Evolutionary conservation across 2,113 vertebrate species (phyloP), one percentile per base, ranked within the genome.

Genomic region (Dinomys branickii): DNA sequence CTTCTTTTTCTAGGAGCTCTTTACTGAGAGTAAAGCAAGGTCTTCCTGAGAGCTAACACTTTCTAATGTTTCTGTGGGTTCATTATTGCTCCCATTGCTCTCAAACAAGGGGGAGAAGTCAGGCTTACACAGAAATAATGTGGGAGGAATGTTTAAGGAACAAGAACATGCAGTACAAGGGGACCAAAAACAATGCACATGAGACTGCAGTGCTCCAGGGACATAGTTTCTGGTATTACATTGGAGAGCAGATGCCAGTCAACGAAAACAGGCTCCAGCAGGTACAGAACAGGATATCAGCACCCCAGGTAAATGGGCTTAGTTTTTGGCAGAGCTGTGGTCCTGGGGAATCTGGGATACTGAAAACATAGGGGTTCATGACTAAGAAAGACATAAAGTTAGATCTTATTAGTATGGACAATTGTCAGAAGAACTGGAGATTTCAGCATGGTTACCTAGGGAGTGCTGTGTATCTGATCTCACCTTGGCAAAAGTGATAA

Each of bases 21-120:
- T 85, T 92, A 85, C 93, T 73, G 77, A 94, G 80, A 85, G 7
- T 22, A 50, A 94, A 91, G 89, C 52, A 38, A 95, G 50, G 22
- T 35, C 84, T 93, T 38, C 65, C 44, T 41, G 78, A 85, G n/a
- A 94, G 87, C 56, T 78, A 83, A 69, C 1, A 33, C 1, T 78
- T 88, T 85, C 54, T 94, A n/a, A 88, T 84, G 90, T 83, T 94
- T 91, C 38, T 91, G 0, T 61, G 38, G 50, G 78, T 6, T 10
- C 44, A 13, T 52, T 44, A 4, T 71, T 63, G 2, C 26, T 73
- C n/a, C 33, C 50, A 41, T 2, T 80, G 33, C 38, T 69, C 33
- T 17, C 19, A 87, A 78, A 69, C n/a, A n/a, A 63, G 44, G 20
- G 52, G 17, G 8, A 75, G 16, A 96, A 88, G 44, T 87, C 19